Evolutionary conservation across 2,888 invertebrate species (phyloP).

Genomic region (Dromius quadrimaculatus): DNA sequence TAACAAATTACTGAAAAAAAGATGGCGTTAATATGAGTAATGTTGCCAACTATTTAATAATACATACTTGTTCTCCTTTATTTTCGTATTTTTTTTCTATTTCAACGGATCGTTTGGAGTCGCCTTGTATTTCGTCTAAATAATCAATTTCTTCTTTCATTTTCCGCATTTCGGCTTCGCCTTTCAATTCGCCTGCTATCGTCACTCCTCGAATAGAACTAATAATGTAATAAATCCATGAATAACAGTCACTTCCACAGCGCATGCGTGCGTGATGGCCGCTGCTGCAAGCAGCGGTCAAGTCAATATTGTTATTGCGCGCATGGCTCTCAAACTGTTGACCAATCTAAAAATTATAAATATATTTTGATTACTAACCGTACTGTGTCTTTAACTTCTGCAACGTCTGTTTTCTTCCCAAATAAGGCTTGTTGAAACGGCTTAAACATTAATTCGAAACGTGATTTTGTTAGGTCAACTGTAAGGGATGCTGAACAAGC

Average conservation of each 20-base stretch:
- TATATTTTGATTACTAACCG: too few relatives aligned
- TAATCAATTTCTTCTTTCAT: conserved; percentile 73
- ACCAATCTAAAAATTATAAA: too few relatives aligned
- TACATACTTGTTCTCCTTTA: conserved; percentile 56
- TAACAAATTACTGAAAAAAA: too few relatives aligned
- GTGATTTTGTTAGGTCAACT: conserved; percentile 78
- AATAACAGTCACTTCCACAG: too few relatives aligned
- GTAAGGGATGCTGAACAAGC: conserved; percentile 81
- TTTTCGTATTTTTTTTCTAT: conserved; percentile 66
- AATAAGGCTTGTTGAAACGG: conserved; percentile 76
- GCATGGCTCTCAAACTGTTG: too few relatives aligned
- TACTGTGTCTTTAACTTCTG: conserved; percentile 73
- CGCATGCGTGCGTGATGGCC: too few relatives aligned
- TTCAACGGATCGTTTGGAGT: conserved; percentile 67
- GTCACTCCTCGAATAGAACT: conserved; percentile 74
- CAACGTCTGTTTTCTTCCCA: conserved; percentile 72
- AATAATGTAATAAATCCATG: too few relatives aligned
- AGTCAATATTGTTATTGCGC: too few relatives aligned
- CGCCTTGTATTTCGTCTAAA: conserved; percentile 67
- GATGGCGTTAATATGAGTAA: too few relatives aligned
- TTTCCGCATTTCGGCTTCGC: conserved; percentile 68
- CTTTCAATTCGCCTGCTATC: conserved; percentile 77
- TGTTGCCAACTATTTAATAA: too few relatives aligned
- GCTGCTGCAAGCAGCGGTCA: too few relatives aligned
- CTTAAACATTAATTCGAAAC: conserved; percentile 74